These are phyloP conservation scores for Lithobius niger DNA, from an alignment of 1,140 invertebrate species.

Conservation along the genomic window DNA sequence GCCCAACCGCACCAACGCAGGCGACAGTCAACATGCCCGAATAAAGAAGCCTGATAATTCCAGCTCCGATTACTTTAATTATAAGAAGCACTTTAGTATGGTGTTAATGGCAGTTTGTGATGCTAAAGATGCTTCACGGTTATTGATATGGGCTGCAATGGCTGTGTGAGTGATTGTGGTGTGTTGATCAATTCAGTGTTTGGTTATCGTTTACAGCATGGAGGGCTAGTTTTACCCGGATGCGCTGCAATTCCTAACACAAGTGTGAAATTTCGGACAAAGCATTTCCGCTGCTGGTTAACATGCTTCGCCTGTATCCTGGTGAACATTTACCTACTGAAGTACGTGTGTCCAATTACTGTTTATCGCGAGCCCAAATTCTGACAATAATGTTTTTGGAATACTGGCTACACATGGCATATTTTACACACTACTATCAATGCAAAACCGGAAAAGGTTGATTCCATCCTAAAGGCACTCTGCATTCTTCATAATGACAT, in stretches of 20 bases:
- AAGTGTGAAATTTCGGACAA: constrained; percentile 26
- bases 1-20: constrained; percentile 28
- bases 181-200: constrained; percentile 19
- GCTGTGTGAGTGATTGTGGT: too few relatives aligned
- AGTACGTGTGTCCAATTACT: constrained; percentile 26
- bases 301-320: too few relatives aligned
- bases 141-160: constrained; percentile 31
- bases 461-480: constrained; percentile 8
- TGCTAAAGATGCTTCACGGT: constrained; percentile 28
- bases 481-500: constrained; percentile 15
- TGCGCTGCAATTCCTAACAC: not conserved
- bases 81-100: constrained; percentile 32
- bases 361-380: constrained; percentile 20
- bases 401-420: constrained; percentile 18
- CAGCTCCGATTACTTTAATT: constrained; percentile 30
- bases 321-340: constrained; percentile 21
- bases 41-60: constrained; percentile 17
- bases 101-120: constrained; percentile 27
- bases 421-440: constrained; percentile 16
- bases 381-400: constrained; percentile 24
- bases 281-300: constrained; percentile 33
- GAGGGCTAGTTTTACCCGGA: not conserved
- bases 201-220: not conserved
- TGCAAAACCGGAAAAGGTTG: constrained; percentile 7
- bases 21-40: constrained; percentile 32